Base-by-base conservation (phyloP, 2,888 invertebrate genomes). In the Piscicola geometra region DNA sequence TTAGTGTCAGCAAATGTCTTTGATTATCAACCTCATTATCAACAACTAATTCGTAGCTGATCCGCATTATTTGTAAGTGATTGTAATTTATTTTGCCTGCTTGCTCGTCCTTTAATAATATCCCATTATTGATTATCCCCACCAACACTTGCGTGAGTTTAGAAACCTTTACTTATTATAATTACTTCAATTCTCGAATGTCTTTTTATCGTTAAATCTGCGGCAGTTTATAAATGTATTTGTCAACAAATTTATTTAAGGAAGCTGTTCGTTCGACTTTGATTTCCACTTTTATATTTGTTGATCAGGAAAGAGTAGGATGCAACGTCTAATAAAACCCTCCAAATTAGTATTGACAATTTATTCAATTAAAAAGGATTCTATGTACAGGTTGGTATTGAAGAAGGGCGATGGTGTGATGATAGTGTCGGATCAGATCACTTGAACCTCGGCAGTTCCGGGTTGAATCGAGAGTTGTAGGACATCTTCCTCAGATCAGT, bases 401-500 rank as follows among this genome's bases (percentile, higher is more conserved):
- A n/a, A n/a, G n/a, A n/a, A n/a, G n/a, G n/a, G n/a, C n/a, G n/a
- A 47, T 15, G 50, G 9, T 47, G 50, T 47, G 9, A 47, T 47
- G 50, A 21, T 47, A 15, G 50, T 47, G 50, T 47, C 21, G 50
- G 21, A 47, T 47, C 21, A 15, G 21, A 21, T 25, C n/a, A 56
- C n/a, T 56, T 56, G n/a, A 18, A 56, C n/a, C 60, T 56, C 25
- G 71, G 47, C 1, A 88, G 81, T 68, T 87, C 86, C 41, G 98
- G 98, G 88, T 96, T 97, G 85, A 94, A 98, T 85, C 97, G 96
- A 1, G 94, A 94, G 87, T 95, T 95, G 84, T 98, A 98, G 86
- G 92, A 92, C 82, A 92, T 91, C 80, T 89, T 88, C 35, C 90
- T 85, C 21, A 85, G 85, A 72, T 81, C 80, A 1, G 47, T 30